phyloP scores from a whole-genome alignment of 1,140 invertebrate genomes.

The Penaeus vannamei region DNA sequence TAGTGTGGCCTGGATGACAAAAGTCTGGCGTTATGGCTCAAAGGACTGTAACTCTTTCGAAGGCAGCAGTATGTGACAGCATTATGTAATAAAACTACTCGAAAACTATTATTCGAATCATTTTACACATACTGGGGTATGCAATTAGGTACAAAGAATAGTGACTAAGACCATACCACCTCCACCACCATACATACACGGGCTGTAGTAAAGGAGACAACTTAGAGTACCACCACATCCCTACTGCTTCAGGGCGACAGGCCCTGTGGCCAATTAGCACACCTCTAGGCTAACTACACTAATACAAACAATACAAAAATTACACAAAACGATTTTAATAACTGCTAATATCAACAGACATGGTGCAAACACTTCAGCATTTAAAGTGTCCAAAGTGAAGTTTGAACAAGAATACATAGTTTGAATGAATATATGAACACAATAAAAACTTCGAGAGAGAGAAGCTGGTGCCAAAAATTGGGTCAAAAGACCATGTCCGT shows the following conservation, averaged over 20 bases:
- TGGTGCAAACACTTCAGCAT: constrained; percentile 64
- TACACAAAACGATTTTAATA: constrained; percentile 61
- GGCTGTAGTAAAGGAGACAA: constrained; percentile 8
- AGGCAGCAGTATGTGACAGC: constrained; percentile 26
- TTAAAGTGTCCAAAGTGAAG: constrained; percentile 56
- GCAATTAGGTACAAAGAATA: too few species aligned
- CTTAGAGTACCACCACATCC: background rate
- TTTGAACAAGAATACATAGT: constrained; percentile 56
- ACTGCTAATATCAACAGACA: constrained; percentile 65
- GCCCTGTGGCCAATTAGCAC: constrained; percentile 57
- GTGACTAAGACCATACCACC: too few species aligned
- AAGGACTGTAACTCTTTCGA: constrained; percentile 43
- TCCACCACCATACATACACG: too few species aligned
- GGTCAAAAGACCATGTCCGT: constrained; percentile 57
- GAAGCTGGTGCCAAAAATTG: constrained; percentile 55
- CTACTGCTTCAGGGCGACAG: constrained; percentile 1
- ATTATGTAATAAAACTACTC: too few species aligned
- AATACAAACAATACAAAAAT: constrained; percentile 65
- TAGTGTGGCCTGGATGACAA: constrained; percentile 62
- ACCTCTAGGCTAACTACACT: constrained; percentile 62
- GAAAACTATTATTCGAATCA: too few species aligned
- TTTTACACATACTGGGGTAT: too few species aligned
- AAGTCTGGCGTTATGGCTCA: constrained; percentile 40
- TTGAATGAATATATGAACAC: constrained; percentile 59
- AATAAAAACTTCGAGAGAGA: constrained; percentile 49